phyloP scores from a whole-genome alignment of 2,888 invertebrate genomes.

The Phortica okadai region DNA sequence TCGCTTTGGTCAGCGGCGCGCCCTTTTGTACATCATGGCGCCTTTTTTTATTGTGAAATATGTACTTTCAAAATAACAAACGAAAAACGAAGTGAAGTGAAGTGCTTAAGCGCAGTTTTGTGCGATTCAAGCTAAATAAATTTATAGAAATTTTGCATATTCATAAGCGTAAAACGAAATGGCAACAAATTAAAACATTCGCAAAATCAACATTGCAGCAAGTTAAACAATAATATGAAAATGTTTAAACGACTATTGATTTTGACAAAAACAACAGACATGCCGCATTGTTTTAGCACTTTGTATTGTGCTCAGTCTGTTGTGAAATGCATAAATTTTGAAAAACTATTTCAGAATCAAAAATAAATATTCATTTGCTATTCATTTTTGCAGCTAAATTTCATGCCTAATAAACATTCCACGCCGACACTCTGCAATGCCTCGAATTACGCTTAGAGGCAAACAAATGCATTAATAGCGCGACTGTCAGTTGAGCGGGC shows the following conservation, averaged over 20 bases:
- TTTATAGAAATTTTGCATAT: constrained; percentile 66
- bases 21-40: neutral
- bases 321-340: no score
- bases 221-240: neutral
- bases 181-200: neutral
- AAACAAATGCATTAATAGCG: constrained; percentile 1
- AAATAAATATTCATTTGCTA: no score
- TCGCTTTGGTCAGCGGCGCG: constrained; percentile 31
- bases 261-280: neutral
- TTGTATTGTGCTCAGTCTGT: no score
- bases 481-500: neutral
- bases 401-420: no score
- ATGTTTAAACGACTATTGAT: neutral
- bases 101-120: constrained; percentile 11
- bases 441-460: neutral
- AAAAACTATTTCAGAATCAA: no score
- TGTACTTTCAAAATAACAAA: constrained; percentile 11
- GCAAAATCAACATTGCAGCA: constrained; percentile 49
- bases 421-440: no score
- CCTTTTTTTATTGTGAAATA: constrained; percentile 5
- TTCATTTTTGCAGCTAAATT: no score
- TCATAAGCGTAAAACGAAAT: constrained; percentile 55
- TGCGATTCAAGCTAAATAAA: constrained; percentile 50
- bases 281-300: no score
- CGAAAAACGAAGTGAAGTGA: constrained; percentile 37